phyloP scores from a whole-genome alignment of 2,113 vertebrate species.

The Leucopsar rothschildi region DNA sequence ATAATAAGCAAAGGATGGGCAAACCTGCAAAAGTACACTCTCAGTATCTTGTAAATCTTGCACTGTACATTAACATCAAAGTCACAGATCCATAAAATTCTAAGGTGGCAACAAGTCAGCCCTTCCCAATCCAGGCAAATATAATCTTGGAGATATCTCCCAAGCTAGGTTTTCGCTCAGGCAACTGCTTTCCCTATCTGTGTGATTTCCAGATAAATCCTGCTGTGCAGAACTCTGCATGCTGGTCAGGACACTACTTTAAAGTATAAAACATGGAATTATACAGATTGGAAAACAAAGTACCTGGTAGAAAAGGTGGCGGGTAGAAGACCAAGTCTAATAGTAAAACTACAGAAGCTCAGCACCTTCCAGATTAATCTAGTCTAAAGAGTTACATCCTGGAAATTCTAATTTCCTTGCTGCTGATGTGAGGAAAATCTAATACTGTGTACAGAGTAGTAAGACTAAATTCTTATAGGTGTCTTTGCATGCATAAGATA shows the following conservation, averaged over 20 bases:
- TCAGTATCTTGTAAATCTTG: not conserved
- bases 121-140: not conserved
- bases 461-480: not conserved
- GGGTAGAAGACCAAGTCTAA: not conserved
- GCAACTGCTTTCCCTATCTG: not conserved
- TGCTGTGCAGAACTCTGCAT: not conserved
- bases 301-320: not conserved
- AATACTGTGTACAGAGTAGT: not conserved
- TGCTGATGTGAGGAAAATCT: not conserved
- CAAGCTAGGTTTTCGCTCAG: not conserved
- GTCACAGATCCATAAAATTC: not conserved
- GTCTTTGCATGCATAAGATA: not conserved
- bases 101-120: not conserved
- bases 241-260: not conserved
- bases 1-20: not conserved
- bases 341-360: not conserved
- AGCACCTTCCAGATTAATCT: not conserved
- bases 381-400: not conserved
- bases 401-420: not conserved
- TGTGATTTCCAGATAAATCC: not conserved
- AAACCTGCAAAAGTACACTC: not conserved
- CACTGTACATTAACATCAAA: not conserved
- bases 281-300: not conserved
- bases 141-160: not conserved
- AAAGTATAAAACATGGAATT: not conserved